Base-by-base conservation (phyloP, 1,140 invertebrate genomes). In the Akabosia matsudoensis region DNA sequence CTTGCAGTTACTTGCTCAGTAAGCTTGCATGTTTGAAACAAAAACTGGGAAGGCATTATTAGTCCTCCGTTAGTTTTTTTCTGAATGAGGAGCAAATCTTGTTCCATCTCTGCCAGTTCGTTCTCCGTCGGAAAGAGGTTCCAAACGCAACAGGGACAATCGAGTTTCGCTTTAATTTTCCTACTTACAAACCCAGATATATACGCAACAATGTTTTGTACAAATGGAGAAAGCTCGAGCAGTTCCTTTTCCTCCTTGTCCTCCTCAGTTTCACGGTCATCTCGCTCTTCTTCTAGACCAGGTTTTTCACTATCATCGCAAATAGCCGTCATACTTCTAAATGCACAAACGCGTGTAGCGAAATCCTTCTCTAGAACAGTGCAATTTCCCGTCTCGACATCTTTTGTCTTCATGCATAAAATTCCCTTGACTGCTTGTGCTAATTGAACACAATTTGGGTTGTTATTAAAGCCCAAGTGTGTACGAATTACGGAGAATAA, bases 401-500 rank as follows among this genome's bases (percentile, higher is more conserved):
- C n/a, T 4, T 24, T n/a, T 3, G 7, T n/a, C 26, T 31, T n/a
- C 22, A 22, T 10, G 14, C 2, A 45, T 30, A 67, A 34, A 34
- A 16, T 16, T n/a, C n/a, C n/a, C n/a, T n/a, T n/a, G n/a, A n/a
- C n/a, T n/a, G n/a, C n/a, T n/a, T n/a, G n/a, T n/a, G 4, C 14
- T 64, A 1, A 1, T 14, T 45, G n/a, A 22, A 18, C 7, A 7
- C 18, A 18, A 7, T 45, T 45, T 7, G 83, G 84, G 79, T 86
- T 87, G 75, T 85, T 84, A 75, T 84, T 85, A 71, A 78, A 82
- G 0, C 84, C 83, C 22, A 82, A 82, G 34, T 82, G 76, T 61
- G 76, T 70, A 70, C 85, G 45, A 18, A 86, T 82, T 0, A 28
- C 52, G 22, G 80, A 74, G 74, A 86, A 86, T 75, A 85, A 83